Evolutionary conservation across 2,113 vertebrate genomes (phyloP), one percentile per base, ranked within the genome.

Genomic region (Rutilus rutilus): DNA sequence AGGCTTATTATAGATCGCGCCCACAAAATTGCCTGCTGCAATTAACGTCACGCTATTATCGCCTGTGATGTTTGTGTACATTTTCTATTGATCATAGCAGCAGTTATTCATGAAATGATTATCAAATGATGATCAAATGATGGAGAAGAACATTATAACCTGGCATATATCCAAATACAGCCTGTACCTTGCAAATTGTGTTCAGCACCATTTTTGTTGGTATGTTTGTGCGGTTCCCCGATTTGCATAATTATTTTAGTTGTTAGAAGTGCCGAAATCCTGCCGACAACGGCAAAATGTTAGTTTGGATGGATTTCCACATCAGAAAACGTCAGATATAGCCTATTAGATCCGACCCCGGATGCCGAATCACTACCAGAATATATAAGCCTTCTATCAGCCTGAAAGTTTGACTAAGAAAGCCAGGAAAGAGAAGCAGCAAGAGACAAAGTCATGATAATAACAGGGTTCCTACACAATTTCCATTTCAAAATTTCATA

Each of bases 1-100:
- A 77, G 50, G 1, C 27, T 54, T 33, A 77, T 77, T 77, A 77
- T 30, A 77, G 47, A 54, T 30, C 33, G 75, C 50, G 17, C 75
- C 27, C 27, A 77, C 75, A 77, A 77, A 69, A 77, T 52, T 77
- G 75, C 50, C 75, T 30, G 75, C 75, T 52, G 75, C 75, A 54
- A 77, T 77, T 77, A 77, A 9, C 75, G 9, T 77, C 75, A 77
- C 7, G 27, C 25, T 77, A 52, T 77, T 23, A 54, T 2, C 17
- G 1, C 27, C 45, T 14, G 14, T 30, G 75, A 77, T 54, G 27
- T 77, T 77, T 54, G 50, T 52, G 47, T 33, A 54, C 75, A 19
- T 54, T 77, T 77, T 54, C 50, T 54, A 77, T 77, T 77, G 75
- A 77, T 77, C 50, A 33, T 11, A 76, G 11, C 14, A 27, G 73